These are phyloP conservation scores for Siderastrea siderea DNA, from an alignment of 92 coral and sea anemone species.

Conservation along the genomic window DNA sequence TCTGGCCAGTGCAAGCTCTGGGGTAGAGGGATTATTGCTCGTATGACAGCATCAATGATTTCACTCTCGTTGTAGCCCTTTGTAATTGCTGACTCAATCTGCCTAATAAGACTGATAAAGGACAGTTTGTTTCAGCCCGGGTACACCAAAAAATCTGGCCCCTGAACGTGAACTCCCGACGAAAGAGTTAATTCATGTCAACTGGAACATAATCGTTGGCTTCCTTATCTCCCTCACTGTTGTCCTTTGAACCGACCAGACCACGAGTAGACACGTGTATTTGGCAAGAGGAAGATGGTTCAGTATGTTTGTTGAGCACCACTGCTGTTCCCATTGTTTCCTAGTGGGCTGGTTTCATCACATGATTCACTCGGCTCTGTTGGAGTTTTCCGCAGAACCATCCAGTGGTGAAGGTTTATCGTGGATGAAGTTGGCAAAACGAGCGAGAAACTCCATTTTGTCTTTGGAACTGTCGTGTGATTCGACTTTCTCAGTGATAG, in stretches of 20 bases:
- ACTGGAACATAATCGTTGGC: slow-evolving; percentile 14
- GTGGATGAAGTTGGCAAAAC: too few relatives aligned
- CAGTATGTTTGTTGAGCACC: too few relatives aligned
- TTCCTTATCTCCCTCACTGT: neutral
- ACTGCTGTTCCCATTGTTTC: too few relatives aligned
- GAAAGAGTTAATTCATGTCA: slow-evolving; percentile 58
- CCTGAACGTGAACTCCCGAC: slow-evolving; percentile 58
- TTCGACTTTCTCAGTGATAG: too few relatives aligned
- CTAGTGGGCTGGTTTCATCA: too few relatives aligned
- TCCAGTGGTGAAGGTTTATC: too few relatives aligned
- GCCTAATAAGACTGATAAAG: slow-evolving; percentile 55
- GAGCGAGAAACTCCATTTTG: too few relatives aligned
- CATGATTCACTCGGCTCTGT: too few relatives aligned
- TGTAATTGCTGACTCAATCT: slow-evolving; percentile 43
- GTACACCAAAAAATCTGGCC: slow-evolving; percentile 43
- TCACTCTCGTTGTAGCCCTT: slow-evolving; percentile 53
- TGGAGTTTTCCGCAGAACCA: too few relatives aligned
- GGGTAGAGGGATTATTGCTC: slow-evolving; percentile 51
- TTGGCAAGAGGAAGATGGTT: too few relatives aligned
- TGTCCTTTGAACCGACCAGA: slow-evolving; percentile 2
- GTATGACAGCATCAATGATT: slow-evolving; percentile 48
- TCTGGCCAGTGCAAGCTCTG: slow-evolving; percentile 51
- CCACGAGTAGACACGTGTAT: too few relatives aligned
- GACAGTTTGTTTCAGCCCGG: slow-evolving; percentile 51
- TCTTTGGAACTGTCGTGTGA: too few relatives aligned